Percentiles rank a stretch among this genome's conserved stretches.
Conservation (phyloP, 1,140 invertebrate genomes). For the Drosophila subobscura region DNA sequence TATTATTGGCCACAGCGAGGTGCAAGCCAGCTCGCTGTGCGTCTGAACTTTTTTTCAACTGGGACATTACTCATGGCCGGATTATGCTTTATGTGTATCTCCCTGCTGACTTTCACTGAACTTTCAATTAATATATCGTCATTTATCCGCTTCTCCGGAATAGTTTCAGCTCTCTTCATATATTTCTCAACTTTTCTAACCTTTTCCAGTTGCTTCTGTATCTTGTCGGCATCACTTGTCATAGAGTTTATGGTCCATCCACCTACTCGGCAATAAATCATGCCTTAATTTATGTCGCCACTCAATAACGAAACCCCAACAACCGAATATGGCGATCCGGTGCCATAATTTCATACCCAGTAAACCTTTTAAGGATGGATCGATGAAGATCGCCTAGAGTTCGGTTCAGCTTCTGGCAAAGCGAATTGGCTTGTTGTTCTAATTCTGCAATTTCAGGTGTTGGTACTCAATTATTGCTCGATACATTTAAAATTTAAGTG, state of each 20-base stretch:
- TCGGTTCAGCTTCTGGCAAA: constrained; percentile 34
- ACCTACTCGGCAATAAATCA: constrained; percentile 66
- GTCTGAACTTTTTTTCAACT: constrained; percentile 17
- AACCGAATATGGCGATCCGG: constrained; percentile 57
- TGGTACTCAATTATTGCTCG: constrained; percentile 11
- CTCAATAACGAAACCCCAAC: constrained; percentile 58
- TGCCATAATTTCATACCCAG: constrained; percentile 65
- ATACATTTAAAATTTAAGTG: background rate
- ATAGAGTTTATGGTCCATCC: constrained; percentile 64
- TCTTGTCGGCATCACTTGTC: constrained; percentile 44
- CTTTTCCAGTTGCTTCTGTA: constrained; percentile 33
- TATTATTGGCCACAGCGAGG: constrained; percentile 67
- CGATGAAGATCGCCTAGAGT: constrained; percentile 46
- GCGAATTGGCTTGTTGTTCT: constrained; percentile 33
- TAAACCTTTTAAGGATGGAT: constrained; percentile 45
- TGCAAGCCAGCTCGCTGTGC: constrained; percentile 24
- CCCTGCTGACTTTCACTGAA: constrained; percentile 11
- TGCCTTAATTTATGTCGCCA: constrained; percentile 64
- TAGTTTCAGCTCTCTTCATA: background rate
- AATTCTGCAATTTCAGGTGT: constrained; percentile 32
- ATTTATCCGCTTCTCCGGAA: constrained; percentile 29
- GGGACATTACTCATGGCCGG: constrained; percentile 50
- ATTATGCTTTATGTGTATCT: constrained; percentile 23
- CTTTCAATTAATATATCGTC: constrained; percentile 44
- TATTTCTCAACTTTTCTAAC: constrained; percentile 39